A percentile compares a stretch with the other conserved stretches of the same genome.
Evolutionary conservation across 2,797 vertebrate species (phyloP).

Genomic region (Lutjanus argentimaculatus): DNA sequence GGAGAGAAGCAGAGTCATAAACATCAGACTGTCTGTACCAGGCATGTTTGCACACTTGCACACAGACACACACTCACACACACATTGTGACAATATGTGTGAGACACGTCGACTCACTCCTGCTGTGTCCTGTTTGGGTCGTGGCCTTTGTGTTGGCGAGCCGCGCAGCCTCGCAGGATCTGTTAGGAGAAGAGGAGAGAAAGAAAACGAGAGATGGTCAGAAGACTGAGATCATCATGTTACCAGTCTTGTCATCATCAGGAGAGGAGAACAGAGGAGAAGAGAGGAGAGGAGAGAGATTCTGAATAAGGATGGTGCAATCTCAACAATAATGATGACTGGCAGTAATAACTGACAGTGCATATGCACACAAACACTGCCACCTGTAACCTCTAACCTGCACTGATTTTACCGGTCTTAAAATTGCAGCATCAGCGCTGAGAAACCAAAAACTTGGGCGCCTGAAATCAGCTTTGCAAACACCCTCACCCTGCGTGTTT

Average conservation of each 20-base stretch:
- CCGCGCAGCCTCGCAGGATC: constrained; percentile 39
- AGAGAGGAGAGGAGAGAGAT: neutral
- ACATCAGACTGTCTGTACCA: constrained; percentile 12
- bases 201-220: constrained; percentile 32
- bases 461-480: constrained; percentile 44
- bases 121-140: constrained; percentile 51
- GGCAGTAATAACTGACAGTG: neutral
- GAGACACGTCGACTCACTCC: constrained; percentile 67
- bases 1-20: constrained; percentile 11
- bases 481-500: constrained; percentile 11
- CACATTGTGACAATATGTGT: constrained; percentile 27
- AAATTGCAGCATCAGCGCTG: constrained; percentile 56
- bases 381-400: constrained; percentile 23
- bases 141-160: constrained; percentile 44
- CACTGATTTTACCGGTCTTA: constrained; percentile 13
- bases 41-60: constrained; percentile 15
- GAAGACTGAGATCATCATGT: constrained; percentile 25
- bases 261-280: neutral
- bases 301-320: neutral
- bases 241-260: neutral
- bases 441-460: constrained; percentile 48
- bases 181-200: constrained; percentile 55
- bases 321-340: neutral
- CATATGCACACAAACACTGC: neutral
- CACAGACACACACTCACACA: neutral